Conservation (phyloP, 2,797 vertebrate genomes). For the Myripristis murdjan region DNA sequence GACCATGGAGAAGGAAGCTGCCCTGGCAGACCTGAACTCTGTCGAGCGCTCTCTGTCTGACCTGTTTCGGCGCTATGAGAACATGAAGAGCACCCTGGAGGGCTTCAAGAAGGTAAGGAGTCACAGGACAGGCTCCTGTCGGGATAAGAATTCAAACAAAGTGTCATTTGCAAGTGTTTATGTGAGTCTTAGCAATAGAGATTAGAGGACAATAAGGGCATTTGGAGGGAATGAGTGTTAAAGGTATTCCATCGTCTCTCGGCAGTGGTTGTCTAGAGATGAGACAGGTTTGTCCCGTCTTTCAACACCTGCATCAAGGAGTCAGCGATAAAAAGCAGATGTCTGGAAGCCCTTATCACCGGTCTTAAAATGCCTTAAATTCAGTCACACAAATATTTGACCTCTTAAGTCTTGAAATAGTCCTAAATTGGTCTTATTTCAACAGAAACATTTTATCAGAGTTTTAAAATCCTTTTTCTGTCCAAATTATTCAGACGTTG, state of each 20-base stretch:
- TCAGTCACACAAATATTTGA: too few species aligned
- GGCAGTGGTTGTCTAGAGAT: conserved; percentile 11
- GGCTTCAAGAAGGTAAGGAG: conserved; percentile 95
- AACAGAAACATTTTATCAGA: too few species aligned
- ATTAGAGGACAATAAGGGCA: conserved; percentile 24
- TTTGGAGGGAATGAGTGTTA: conserved; percentile 27
- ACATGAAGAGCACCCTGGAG: conserved; percentile 94
- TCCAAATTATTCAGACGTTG: too few species aligned
- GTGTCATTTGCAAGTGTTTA: conserved; percentile 5
- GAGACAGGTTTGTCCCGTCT: background rate
- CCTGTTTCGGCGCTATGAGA: conserved; percentile 96
- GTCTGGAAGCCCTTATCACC: too few species aligned
- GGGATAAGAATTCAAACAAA: background rate
- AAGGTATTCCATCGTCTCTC: conserved; percentile 17
- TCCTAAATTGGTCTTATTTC: too few species aligned
- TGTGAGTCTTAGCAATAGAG: conserved; percentile 6
- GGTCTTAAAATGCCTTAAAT: too few species aligned
- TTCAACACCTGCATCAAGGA: conserved; percentile 12
- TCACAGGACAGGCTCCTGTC: background rate
- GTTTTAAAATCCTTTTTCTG: too few species aligned
- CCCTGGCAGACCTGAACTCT: conserved; percentile 94
- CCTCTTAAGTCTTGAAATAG: too few species aligned
- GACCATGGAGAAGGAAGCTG: conserved; percentile 92
- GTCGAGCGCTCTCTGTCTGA: conserved; percentile 97
- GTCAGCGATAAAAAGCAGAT: too few species aligned